These are phyloP conservation scores for Caracal caracal DNA, from an alignment of 2,113 vertebrate species.

Conservation along the genomic window DNA sequence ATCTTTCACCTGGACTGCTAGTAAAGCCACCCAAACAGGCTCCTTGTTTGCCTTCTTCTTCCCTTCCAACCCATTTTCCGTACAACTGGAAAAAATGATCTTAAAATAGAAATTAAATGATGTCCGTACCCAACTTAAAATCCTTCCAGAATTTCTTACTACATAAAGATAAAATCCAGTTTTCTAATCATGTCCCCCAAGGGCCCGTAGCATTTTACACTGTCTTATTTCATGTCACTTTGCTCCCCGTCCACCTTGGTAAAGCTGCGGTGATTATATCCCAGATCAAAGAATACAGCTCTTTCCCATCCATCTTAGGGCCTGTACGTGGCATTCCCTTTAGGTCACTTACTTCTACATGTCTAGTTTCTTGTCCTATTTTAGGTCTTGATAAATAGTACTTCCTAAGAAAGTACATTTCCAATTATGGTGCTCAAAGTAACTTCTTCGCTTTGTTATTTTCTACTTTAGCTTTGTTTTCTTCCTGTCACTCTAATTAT, in stretches of 20 bases:
- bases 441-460: background rate
- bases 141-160: background rate
- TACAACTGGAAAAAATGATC: background rate
- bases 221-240: background rate
- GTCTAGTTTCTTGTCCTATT: background rate
- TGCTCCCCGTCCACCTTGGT: background rate
- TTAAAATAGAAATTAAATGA: background rate
- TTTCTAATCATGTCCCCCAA: background rate
- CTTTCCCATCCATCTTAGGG: background rate
- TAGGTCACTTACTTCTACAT: background rate
- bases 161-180: background rate
- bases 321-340: background rate
- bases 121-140: background rate
- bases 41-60: background rate
- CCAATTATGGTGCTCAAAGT: background rate
- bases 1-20: background rate
- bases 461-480: background rate
- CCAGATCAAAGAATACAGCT: background rate
- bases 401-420: background rate
- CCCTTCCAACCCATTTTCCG: background rate
- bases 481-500: background rate
- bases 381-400: constrained; percentile 4
- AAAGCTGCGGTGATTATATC: background rate
- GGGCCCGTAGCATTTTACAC: background rate
- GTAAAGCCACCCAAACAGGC: background rate